Percentiles rank a stretch among this genome's conserved stretches.
Evolutionary conservation across 1,140 invertebrate species (phyloP).

Genomic region (Papilio xuthus): DNA sequence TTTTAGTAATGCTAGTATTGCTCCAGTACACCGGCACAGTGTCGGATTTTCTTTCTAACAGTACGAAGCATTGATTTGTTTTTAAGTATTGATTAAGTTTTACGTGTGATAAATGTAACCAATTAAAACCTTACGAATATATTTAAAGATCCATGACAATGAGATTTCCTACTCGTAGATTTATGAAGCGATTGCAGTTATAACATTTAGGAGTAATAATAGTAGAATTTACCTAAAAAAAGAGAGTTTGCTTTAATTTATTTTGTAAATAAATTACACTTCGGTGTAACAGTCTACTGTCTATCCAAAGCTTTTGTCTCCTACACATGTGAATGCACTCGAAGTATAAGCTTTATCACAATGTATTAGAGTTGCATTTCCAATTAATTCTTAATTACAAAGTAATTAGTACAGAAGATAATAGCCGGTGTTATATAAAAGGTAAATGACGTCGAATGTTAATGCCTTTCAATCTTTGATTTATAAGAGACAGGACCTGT

Average conservation of each 20-base stretch:
- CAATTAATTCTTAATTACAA: constrained; percentile 33
- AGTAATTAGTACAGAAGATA: constrained; percentile 18
- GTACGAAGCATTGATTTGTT: too few species aligned
- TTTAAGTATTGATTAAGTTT: too few species aligned
- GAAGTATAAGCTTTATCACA: background rate
- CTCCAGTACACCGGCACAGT: too few species aligned
- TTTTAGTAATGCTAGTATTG: too few species aligned
- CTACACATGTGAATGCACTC: background rate
- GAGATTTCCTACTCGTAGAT: too few species aligned
- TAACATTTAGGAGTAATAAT: too few species aligned
- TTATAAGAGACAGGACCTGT: background rate
- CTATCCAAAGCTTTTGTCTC: constrained; percentile 10
- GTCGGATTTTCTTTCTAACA: too few species aligned
- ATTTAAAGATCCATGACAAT: too few species aligned
- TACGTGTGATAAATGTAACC: too few species aligned
- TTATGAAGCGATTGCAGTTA: too few species aligned
- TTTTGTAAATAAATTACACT: background rate
- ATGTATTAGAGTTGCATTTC: background rate
- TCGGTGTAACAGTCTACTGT: constrained; percentile 35
- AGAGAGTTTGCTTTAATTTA: background rate
- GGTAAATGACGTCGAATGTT: constrained; percentile 29
- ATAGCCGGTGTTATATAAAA: constrained; percentile 17
- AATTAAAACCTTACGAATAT: too few species aligned
- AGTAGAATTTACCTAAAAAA: too few species aligned
- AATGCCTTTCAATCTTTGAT: constrained; percentile 16